Evolutionary conservation across 2,113 vertebrate species (phyloP), one percentile per base, ranked within the genome.

Genomic region (Notothenia coriiceps): DNA sequence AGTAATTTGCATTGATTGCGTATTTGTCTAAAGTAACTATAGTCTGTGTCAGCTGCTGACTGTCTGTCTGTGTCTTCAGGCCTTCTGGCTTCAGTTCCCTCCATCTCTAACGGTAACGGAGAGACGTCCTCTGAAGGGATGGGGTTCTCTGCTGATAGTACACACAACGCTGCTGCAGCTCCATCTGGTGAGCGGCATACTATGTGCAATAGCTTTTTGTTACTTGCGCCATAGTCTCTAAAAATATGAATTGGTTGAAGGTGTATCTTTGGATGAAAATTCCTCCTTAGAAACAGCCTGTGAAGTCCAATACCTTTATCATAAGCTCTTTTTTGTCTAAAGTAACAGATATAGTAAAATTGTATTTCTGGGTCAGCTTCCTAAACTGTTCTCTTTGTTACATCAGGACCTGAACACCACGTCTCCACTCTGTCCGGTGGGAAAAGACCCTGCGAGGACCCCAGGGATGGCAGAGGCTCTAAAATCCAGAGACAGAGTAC

Each of bases 401-500:
- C 15, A 1, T 0, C 66, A 95, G 95, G 89, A 22, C 78, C 59
- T 15, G 92, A 93, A 13, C 83, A 88, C 17, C 89, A 91, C 57
- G 56, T 59, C 74, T 33, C 5, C 79, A 8, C 57, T 51, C 90
- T 78, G 54, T 88, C 75, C n/a, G 66, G 73, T 44, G 92, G 89
- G n/a, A 96, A 96, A 65, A 91, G 95, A 0, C 94, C 92, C 91
- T 92, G 33, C 0, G 93, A 95, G 47, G 94, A 95, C 52, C 82
- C 85, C 14, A 81, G 86, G 1, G 88, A 74, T 2, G 51, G 79
- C 61, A 92, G 83, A 50, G 75, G 87, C 64, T 92, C 93, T 2
- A 96, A 96, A 85, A 51, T 95, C 56, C 95, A 92, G 90, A 92
- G 93, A 52, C 94, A 94, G 76, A 91, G 90, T 84, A 91, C 60